These are phyloP conservation scores for Alethe castanea DNA, from an alignment of 2,113 vertebrate genomes.

Conservation along the genomic window DNA sequence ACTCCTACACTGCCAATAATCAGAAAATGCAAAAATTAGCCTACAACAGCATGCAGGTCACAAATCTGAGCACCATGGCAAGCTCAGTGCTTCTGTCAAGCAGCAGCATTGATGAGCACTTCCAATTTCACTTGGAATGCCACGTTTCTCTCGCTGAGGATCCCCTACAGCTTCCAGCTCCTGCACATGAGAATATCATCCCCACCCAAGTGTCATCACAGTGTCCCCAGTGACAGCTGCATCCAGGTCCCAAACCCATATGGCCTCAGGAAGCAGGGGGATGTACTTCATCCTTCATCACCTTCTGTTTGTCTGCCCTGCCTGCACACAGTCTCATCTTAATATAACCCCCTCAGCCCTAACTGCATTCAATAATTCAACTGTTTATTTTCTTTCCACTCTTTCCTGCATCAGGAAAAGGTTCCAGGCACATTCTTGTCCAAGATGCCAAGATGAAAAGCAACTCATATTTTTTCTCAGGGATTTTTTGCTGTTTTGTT, in stretches of 20 bases:
- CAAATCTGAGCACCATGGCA: neutral
- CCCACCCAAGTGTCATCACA: neutral
- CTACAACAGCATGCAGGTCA: neutral
- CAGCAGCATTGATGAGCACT: neutral
- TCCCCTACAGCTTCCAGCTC: neutral
- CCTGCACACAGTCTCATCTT: neutral
- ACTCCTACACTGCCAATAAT: neutral
- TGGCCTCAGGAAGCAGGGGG: neutral
- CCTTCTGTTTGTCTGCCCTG: neutral
- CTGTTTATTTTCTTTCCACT: neutral
- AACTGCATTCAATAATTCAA: neutral
- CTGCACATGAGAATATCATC: neutral
- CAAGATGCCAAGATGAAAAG: neutral
- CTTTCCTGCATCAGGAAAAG: neutral
- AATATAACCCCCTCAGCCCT: neutral
- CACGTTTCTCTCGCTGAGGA: neutral
- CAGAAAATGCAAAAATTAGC: neutral
- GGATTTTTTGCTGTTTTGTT: neutral
- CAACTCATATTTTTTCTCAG: neutral
- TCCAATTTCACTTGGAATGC: neutral
- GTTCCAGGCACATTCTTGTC: neutral
- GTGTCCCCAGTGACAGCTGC: neutral
- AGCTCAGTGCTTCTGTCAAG: neutral
- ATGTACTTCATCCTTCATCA: neutral
- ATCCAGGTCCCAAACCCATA: neutral